Evolutionary conservation across 2,797 vertebrate genomes (phyloP), one percentile per base, ranked within the genome.

Genomic region (Bradypus variegatus): DNA sequence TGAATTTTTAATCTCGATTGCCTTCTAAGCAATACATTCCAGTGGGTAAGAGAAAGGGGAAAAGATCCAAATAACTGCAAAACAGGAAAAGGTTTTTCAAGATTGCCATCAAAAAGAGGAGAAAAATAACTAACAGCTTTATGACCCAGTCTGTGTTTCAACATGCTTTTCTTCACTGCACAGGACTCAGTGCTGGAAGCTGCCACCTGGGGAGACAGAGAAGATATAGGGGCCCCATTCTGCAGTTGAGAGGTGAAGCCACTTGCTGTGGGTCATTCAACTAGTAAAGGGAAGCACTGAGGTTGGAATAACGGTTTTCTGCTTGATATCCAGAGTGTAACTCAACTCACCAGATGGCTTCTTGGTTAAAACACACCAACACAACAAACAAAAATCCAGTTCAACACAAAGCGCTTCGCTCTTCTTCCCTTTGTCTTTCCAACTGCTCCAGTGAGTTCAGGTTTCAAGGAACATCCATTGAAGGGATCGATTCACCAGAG

Each of bases 1-100:
- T 94, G 90, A 96, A 95, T 96, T 93, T 93, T 93, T 94, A 96
- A 95, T 82, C 69, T 94, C 82, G 93, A 10, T 89, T 85, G 94
- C 87, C 92, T 95, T 53, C 11, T 92, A 92, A 95, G 88, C 73
- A 94, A 94, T 29, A 72, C 58, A 80, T 91, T 95, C 94, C 84
- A 91, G 88, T 2, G 33, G 86, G 21, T 78, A 80, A 91, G 70
- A 79, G 65, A 69, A 95, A 80, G 55, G 53, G 70, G 62, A 90
- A 89, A 78, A 27, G 60, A 81, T 95, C 69, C 41, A 91, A 86
- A 88, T 88, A 90, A 80, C 89, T 93, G 62, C 82, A 93, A 85
- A 85, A 89, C 18, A 90, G 94, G 55, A 96, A 94, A 95, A 16
- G 81, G 4, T 75, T 94, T 94, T 91, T 90, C 65, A 90, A 92